phyloP scores from a whole-genome alignment of 2,888 invertebrate genomes.

The Drosophila acutilabella region DNA sequence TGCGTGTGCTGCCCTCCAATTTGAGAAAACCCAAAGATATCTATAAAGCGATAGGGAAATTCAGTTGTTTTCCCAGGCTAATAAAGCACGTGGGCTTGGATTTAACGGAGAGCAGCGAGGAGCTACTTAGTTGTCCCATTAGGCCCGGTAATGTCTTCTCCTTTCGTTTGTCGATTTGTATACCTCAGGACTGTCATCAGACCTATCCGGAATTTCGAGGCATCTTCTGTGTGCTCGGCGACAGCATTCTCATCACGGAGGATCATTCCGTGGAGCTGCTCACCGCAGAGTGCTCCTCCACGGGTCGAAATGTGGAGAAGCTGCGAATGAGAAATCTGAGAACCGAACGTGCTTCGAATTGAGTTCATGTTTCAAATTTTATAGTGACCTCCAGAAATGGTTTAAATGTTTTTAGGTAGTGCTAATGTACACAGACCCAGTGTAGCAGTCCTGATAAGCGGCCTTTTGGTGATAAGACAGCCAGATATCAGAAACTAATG shows the following conservation, averaged over 20 bases:
- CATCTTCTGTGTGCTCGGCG: conserved; percentile 42
- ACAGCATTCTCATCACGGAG: conserved; percentile 37
- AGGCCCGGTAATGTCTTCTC: conserved; percentile 50
- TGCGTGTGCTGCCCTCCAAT: conserved; percentile 36
- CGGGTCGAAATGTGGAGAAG: conserved; percentile 24
- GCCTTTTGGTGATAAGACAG: conserved; percentile 26
- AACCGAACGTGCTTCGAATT: conserved; percentile 2
- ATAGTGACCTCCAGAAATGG: background rate
- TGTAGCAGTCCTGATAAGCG: conserved; percentile 22
- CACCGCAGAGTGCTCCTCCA: conserved; percentile 30
- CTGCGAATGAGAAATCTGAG: conserved; percentile 19
- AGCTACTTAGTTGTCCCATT: conserved; percentile 31
- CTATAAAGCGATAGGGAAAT: conserved; percentile 11
- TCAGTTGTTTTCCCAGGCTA: conserved; percentile 32
- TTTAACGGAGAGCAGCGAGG: background rate
- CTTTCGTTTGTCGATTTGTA: conserved; percentile 44
- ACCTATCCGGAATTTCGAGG: conserved; percentile 60
- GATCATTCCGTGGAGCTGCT: conserved; percentile 42
- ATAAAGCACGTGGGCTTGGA: conserved; percentile 51
- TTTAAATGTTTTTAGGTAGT: background rate
- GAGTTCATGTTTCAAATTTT: background rate
- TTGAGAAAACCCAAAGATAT: conserved; percentile 5
- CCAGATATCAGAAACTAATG: conserved; percentile 3
- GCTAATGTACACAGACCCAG: background rate
- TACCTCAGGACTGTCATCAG: conserved; percentile 44